Percentiles rank a stretch among this genome's conserved stretches.
Conservation (phyloP, 37 sponge, comb jelly and placozoan species). For the Tethya wilhelma region DNA sequence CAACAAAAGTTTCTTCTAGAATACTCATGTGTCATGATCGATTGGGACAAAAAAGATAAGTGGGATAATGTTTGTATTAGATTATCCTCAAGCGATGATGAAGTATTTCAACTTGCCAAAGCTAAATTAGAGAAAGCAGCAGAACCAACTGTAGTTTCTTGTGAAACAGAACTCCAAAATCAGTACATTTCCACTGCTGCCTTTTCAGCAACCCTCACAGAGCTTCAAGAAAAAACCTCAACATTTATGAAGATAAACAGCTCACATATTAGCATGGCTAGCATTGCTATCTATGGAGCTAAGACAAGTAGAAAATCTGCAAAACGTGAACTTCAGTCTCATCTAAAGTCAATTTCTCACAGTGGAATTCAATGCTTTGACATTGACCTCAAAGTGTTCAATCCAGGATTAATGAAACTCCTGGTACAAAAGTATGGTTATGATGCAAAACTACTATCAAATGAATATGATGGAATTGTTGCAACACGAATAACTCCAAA, state of each 20-base stretch:
- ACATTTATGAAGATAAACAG: slow-evolving; percentile 11
- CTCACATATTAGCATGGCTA: background rate
- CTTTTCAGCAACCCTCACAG: background rate
- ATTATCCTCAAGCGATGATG: background rate
- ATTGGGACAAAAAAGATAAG: background rate
- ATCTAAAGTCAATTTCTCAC: background rate
- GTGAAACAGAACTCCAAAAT: background rate
- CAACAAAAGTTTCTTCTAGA: background rate
- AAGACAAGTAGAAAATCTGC: slow-evolving; percentile 21
- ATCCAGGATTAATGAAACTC: slow-evolving; percentile 68
- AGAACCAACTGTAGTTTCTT: slow-evolving; percentile 31
- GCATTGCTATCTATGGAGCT: slow-evolving; percentile 58
- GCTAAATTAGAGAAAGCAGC: background rate
- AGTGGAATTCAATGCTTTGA: background rate
- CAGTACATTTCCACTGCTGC: slow-evolving; percentile 16
- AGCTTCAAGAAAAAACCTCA: background rate
- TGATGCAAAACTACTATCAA: slow-evolving; percentile 11
- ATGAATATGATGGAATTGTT: slow-evolving; percentile 29
- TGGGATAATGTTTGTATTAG: slow-evolving; percentile 7
- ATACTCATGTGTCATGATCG: no score
- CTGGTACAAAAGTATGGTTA: slow-evolving; percentile 52
- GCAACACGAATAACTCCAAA: slow-evolving; percentile 28
- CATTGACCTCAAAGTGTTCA: slow-evolving; percentile 21
- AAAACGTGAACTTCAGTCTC: slow-evolving; percentile 4
- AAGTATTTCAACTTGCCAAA: slow-evolving; percentile 6